Percentiles rank a stretch among this genome's conserved stretches.
Evolutionary conservation across 2,888 invertebrate genomes (phyloP).

Genomic region (Sclerodermus sp.): DNA sequence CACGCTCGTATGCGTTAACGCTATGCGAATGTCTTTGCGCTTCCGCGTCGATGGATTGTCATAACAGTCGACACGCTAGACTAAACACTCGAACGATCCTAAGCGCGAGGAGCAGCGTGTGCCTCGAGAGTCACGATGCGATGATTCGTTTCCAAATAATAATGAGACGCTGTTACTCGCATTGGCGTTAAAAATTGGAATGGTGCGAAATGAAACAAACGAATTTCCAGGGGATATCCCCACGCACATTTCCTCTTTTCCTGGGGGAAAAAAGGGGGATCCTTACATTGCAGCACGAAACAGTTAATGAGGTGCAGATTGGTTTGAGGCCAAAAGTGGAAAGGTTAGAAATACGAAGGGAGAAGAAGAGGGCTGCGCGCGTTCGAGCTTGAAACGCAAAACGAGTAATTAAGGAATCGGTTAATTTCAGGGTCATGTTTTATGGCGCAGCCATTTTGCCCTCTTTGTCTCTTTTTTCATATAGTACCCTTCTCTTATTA

Average conservation of each 20-base stretch:
- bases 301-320: conserved; percentile 42
- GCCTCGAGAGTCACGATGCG: neutral
- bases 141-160: neutral
- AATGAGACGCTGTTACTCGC: no score
- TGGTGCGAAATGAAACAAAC: no score
- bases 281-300: conserved; percentile 19
- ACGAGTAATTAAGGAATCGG: conserved; percentile 53
- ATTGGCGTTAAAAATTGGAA: no score
- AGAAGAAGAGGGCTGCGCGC: conserved; percentile 13
- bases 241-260: no score
- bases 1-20: conserved; percentile 14
- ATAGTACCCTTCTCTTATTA: conserved; percentile 15
- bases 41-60: conserved; percentile 48
- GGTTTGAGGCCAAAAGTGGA: conserved; percentile 18
- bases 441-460: conserved; percentile 27
- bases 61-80: conserved; percentile 49
- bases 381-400: conserved; percentile 36
- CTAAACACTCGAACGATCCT: conserved; percentile 50
- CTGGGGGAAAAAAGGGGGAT: no score
- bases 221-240: no score
- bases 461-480: conserved; percentile 10
- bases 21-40: conserved; percentile 26
- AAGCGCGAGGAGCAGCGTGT: neutral
- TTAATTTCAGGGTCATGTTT: conserved; percentile 54
- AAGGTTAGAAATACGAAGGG: conserved; percentile 6